Evolutionary conservation across 64 coral and sea anemone genomes (phyloP), one percentile per base, ranked within the genome.

Genomic region (Montipora efflorescens): DNA sequence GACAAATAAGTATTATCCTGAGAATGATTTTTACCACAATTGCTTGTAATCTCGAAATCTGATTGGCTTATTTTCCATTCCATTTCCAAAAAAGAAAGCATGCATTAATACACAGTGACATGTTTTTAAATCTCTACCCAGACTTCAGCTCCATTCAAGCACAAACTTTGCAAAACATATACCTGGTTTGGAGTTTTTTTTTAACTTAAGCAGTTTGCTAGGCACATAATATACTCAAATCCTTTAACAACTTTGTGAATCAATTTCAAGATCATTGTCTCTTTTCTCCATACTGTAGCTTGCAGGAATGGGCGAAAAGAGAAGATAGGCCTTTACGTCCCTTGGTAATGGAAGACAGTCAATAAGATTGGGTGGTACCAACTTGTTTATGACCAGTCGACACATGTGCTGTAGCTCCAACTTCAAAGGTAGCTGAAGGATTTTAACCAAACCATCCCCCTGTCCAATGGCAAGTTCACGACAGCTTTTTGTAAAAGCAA

Each of bases 401-500:
- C 95, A 97, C 55, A 97, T 78, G 50, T 97, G 95, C 75, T 88
- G 79, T 19, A 97, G 59, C 15, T 97, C 93, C 89, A 97, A 95
- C 72, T 92, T 97, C 7, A 91, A 70, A 53, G 95, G 95, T 6
- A 94, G 43, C 70, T 97, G 95, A 92, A 89, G 94, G 20, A 97
- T 92, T 47, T 89, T 74, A 58, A 95, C 88, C 88, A 20, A 89
- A 3, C 95, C 90, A 89, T 97, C 90, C 48, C 88, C 75, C 47
- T 94, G 81, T 50, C 95, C 95, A 16, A 97, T 72, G 3, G 95
- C 95, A 48, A 97, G 23, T 80, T 97, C 89, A 15, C 94, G 88
- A 36, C 95, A 97, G 69, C 91, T 94, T 79, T 89, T 97, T 71
- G 95, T 16, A 92, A 97, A 97, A 59, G 92, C 93, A 64, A 97